Conservation (phyloP, 2,797 vertebrate genomes). For the Hoplostethus mediterraneus region DNA sequence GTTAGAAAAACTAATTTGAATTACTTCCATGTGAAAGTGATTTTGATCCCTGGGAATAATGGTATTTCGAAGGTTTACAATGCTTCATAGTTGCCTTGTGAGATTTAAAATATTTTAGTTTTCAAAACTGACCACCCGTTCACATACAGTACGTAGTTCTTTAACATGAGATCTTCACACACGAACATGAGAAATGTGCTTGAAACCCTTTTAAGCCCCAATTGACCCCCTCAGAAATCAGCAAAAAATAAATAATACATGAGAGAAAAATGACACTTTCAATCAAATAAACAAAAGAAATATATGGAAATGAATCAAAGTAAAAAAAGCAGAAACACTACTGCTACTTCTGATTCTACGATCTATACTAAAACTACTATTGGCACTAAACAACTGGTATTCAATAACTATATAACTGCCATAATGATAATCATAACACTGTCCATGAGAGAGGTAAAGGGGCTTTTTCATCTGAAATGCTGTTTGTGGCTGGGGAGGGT, state of each 20-base stretch:
- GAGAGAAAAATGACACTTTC: slow-evolving; percentile 63
- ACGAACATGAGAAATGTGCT: slow-evolving; percentile 83
- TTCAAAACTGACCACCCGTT: slow-evolving; percentile 68
- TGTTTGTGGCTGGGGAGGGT: slow-evolving; percentile 75
- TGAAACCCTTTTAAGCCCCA: slow-evolving; percentile 80
- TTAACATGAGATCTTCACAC: slow-evolving; percentile 76
- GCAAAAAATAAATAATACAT: slow-evolving; percentile 70
- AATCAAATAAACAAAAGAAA: slow-evolving; percentile 63
- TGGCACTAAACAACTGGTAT: slow-evolving; percentile 70
- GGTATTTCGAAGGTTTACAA: slow-evolving; percentile 57
- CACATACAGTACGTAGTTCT: slow-evolving; percentile 77
- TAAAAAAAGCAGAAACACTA: slow-evolving; percentile 62
- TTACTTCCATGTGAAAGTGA: slow-evolving; percentile 57
- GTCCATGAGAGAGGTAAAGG: slow-evolving; percentile 86
- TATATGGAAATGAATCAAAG: slow-evolving; percentile 49
- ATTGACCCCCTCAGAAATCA: slow-evolving; percentile 75
- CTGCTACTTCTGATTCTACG: slow-evolving; percentile 77
- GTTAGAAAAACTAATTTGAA: slow-evolving; percentile 61
- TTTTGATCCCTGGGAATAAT: slow-evolving; percentile 73
- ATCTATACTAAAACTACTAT: slow-evolving; percentile 73
- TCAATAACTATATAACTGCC: slow-evolving; percentile 75
- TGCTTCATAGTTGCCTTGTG: slow-evolving; percentile 57
- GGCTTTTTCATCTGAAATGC: slow-evolving; percentile 83
- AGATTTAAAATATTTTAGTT: slow-evolving; percentile 64
- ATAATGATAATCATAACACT: slow-evolving; percentile 74